A percentile compares a stretch with the other conserved stretches of the same genome.
Evolutionary conservation across 92 coral and sea anemone species (phyloP).

Genomic region (Palythoa grandiflora): DNA sequence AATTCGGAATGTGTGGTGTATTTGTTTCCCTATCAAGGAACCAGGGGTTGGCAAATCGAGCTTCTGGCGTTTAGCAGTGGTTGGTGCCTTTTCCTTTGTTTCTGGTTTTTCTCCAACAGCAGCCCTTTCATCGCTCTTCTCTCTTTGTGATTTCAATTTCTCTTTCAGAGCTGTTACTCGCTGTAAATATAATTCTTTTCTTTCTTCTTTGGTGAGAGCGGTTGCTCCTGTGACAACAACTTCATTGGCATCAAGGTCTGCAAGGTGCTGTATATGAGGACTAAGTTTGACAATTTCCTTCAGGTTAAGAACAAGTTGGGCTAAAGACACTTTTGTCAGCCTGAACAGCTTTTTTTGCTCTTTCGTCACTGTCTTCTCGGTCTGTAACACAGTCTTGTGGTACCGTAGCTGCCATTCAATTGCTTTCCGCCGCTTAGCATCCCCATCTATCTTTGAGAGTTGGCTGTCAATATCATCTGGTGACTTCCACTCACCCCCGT

Average conservation of each 20-base stretch:
- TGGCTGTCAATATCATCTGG: slow-evolving; percentile 16
- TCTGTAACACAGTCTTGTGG: slow-evolving; percentile 26
- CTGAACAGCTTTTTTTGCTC: slow-evolving; percentile 3
- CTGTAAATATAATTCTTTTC: slow-evolving; percentile 12
- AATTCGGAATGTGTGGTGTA: slow-evolving; percentile 12
- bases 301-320: slow-evolving; percentile 9
- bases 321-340: not conserved
- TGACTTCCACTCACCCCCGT: slow-evolving; percentile 29
- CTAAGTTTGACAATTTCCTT: not conserved
- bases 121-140: slow-evolving; percentile 28
- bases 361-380: slow-evolving; percentile 1
- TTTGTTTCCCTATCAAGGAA: slow-evolving; percentile 2
- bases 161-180: slow-evolving; percentile 15
- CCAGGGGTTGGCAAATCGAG: slow-evolving; percentile 20
- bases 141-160: slow-evolving; percentile 2
- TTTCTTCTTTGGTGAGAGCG: slow-evolving; percentile 13
- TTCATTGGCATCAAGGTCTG: slow-evolving; percentile 9
- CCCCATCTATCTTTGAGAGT: slow-evolving; percentile 28
- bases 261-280: slow-evolving; percentile 5
- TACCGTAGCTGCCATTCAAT: slow-evolving; percentile 19
- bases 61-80: slow-evolving; percentile 21
- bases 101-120: slow-evolving; percentile 17
- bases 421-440: slow-evolving; percentile 4
- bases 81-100: slow-evolving; percentile 27
- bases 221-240: slow-evolving; percentile 1